phyloP scores from a whole-genome alignment of 2,888 invertebrate genomes.

The Mythimna vitellina region DNA sequence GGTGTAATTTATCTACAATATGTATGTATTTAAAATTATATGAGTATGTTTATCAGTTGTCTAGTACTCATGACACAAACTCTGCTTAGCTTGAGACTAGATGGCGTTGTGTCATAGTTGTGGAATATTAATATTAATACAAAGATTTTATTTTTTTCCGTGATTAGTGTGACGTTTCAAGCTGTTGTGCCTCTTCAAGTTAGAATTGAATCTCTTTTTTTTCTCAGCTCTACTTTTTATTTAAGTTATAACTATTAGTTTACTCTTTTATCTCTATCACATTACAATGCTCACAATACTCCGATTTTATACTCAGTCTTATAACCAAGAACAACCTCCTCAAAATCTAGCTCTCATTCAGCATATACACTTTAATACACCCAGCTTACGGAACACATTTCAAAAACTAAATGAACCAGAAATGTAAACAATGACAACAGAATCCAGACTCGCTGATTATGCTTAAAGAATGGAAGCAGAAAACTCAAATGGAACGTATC shows the following conservation, averaged over 20 bases:
- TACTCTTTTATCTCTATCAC: background rate
- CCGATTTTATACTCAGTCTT: background rate
- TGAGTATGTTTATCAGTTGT: too few species aligned
- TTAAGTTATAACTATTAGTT: background rate
- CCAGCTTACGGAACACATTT: conserved; percentile 21
- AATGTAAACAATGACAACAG: conserved; percentile 54
- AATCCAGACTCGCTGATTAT: conserved; percentile 57
- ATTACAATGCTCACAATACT: background rate
- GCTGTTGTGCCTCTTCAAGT: background rate
- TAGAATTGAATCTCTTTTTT: background rate
- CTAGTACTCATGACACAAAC: too few species aligned
- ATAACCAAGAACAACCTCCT: conserved; percentile 18
- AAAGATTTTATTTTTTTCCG: background rate
- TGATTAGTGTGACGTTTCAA: background rate
- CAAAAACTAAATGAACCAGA: conserved; percentile 52
- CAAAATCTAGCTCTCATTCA: conserved; percentile 24
- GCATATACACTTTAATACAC: conserved; percentile 32
- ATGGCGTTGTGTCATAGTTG: too few species aligned
- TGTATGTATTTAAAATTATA: too few species aligned
- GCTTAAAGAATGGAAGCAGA: conserved; percentile 54
- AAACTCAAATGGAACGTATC: conserved; percentile 61
- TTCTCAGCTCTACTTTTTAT: too few species aligned
- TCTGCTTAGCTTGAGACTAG: too few species aligned
- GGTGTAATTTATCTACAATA: too few species aligned
- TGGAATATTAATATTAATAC: background rate